These are phyloP conservation scores for Mormyrus proboscirostris DNA, from an alignment of 2,797 vertebrate species.

Conservation along the genomic window DNA sequence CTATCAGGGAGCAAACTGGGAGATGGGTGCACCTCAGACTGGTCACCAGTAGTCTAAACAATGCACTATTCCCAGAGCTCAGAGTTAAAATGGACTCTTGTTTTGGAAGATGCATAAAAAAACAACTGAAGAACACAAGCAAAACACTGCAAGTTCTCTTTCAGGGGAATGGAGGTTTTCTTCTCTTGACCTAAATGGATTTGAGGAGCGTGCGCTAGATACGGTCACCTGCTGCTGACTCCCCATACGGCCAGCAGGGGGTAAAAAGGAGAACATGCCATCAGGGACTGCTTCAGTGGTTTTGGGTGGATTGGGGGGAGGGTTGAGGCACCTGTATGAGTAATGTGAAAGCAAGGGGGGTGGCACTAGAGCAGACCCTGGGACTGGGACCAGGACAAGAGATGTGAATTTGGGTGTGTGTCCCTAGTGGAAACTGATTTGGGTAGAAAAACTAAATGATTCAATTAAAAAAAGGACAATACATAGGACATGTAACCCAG, in stretches of 20 bases:
- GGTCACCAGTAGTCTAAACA: conserved; percentile 34
- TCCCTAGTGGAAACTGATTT: conserved; percentile 36
- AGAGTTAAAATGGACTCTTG: conserved; percentile 31
- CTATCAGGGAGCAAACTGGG: conserved; percentile 40
- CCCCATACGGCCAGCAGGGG: not conserved
- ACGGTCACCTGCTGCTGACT: not conserved
- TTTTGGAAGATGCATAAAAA: conserved; percentile 37
- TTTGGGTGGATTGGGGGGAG: not conserved
- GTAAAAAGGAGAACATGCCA: not conserved
- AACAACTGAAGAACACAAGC: not conserved
- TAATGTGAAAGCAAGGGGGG: not conserved
- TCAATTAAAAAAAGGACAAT: conserved; percentile 37
- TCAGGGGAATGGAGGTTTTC: not conserved
- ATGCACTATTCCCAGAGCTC: conserved; percentile 35
- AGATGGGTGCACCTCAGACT: conserved; percentile 39
- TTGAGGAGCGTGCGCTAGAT: not conserved
- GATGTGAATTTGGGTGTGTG: not conserved
- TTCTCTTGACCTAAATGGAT: not conserved
- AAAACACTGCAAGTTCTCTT: not conserved
- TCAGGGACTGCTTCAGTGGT: not conserved
- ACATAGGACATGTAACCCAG: conserved; percentile 38
- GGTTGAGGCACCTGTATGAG: not conserved
- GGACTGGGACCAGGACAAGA: not conserved
- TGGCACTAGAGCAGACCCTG: not conserved
- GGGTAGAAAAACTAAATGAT: conserved; percentile 30